Evolutionary conservation across 2,113 vertebrate species (phyloP).

Genomic region (Excalfactoria chinensis): DNA sequence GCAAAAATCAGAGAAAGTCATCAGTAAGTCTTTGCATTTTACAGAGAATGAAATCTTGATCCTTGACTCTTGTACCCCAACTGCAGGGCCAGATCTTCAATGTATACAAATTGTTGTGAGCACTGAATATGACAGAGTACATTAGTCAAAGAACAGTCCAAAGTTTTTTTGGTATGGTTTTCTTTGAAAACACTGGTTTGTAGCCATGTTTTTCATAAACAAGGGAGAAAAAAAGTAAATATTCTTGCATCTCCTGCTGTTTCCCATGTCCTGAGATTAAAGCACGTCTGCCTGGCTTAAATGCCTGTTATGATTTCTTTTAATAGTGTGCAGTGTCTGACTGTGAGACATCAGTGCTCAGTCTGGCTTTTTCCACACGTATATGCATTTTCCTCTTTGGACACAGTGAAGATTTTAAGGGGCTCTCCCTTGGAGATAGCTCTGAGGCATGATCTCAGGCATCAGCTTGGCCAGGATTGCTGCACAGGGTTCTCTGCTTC

Average conservation of each 20-base stretch:
- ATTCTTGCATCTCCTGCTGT: neutral
- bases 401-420: neutral
- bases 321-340: neutral
- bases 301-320: neutral
- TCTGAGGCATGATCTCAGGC: neutral
- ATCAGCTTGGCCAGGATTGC: neutral
- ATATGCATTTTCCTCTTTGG: neutral
- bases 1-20: neutral
- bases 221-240: neutral
- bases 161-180: neutral
- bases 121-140: neutral
- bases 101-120: neutral
- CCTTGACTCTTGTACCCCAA: neutral
- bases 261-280: neutral
- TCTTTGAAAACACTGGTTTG: neutral
- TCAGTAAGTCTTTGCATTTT: neutral
- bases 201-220: neutral
- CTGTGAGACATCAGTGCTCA: neutral
- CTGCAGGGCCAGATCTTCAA: neutral
- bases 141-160: neutral
- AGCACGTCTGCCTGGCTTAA: neutral
- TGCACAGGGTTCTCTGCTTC: neutral
- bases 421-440: neutral
- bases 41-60: neutral
- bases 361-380: neutral